phyloP scores from a whole-genome alignment of 2,888 invertebrate genomes.

The Hipparchia semele region DNA sequence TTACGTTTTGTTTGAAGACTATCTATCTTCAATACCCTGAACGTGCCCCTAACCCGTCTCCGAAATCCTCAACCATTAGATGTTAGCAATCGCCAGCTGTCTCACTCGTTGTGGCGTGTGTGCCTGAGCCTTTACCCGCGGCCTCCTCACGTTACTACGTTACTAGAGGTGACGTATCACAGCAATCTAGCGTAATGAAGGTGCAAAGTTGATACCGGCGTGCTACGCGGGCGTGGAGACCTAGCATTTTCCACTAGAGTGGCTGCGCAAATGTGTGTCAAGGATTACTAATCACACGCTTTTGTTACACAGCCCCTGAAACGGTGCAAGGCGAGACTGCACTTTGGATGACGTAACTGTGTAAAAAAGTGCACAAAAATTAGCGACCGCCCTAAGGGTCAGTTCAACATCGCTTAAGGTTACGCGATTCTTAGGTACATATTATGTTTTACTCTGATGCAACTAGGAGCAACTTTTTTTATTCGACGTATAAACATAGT shows the following conservation, averaged over 20 bases:
- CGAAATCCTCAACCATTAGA: no score
- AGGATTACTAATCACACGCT: slow-evolving; percentile 77
- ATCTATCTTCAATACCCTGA: no score
- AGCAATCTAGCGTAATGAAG: slow-evolving; percentile 46
- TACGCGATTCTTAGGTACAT: no score
- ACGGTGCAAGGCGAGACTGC: slow-evolving; percentile 46
- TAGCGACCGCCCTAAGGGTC: neutral
- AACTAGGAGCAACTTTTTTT: no score
- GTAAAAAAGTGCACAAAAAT: neutral
- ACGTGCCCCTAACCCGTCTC: no score
- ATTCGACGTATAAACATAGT: no score
- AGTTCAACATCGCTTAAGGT: no score
- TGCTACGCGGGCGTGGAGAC: slow-evolving; percentile 60
- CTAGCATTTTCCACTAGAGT: slow-evolving; percentile 79
- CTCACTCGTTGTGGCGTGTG: no score
- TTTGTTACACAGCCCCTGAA: slow-evolving; percentile 74
- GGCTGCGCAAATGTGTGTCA: slow-evolving; percentile 76
- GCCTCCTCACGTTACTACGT: slow-evolving; percentile 1
- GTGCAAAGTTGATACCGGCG: slow-evolving; percentile 49
- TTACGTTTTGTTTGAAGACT: no score
- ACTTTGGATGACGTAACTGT: slow-evolving; percentile 26
- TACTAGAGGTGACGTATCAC: neutral
- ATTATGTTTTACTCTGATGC: no score
- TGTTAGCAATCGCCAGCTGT: no score
- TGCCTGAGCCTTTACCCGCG: neutral